Base-by-base conservation (phyloP, 1,140 invertebrate species). In the Penaeus japonicus region DNA sequence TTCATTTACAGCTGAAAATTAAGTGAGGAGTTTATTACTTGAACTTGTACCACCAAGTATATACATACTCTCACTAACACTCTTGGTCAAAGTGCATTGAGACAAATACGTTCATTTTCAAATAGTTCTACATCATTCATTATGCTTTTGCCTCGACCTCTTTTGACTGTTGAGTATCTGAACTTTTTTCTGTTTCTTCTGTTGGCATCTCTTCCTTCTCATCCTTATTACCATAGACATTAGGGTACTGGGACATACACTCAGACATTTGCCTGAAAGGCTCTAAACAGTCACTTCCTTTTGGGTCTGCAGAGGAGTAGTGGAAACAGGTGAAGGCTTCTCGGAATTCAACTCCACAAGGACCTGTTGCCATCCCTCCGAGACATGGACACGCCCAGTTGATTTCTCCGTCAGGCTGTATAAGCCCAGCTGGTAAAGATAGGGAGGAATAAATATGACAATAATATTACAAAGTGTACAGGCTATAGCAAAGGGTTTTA, bases 351-450 rank as follows among this genome's bases (percentile, higher is more conserved):
- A 96, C 93, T 0, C 97, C 98, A 92, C 98, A 99, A 0, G 98
- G 98, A 2, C 98, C 98, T 5, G 96, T 97, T 7, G 97, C 96
- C 96, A 98, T 98, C 22, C 97, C 97, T 39, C 98, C 98, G 27
- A 99, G 94, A 93, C 98, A 99, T 0, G 98, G 98, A 92, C 98
- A 99, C 92, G 96, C 96, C 97, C 98, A 99, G 93, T 99, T 99
- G 86, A 99, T 98, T 77, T 96, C 95, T 10, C 98, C 98, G 93
- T 97, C 96, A 2, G 96, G 94, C 53, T 97, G 93, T 86, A 99
- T 95, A 1, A 98, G 93, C 47, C 98, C 97, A 86, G 95, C 95
- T 83, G 95, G 22, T 88, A 90, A 59, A 90, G 35, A 70, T 5
- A 35, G 18, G 39, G 7, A n/a, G 35, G 12, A 5, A 86, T 59